phyloP scores from a whole-genome alignment of 2,797 vertebrate species.

The Huso huso region DNA sequence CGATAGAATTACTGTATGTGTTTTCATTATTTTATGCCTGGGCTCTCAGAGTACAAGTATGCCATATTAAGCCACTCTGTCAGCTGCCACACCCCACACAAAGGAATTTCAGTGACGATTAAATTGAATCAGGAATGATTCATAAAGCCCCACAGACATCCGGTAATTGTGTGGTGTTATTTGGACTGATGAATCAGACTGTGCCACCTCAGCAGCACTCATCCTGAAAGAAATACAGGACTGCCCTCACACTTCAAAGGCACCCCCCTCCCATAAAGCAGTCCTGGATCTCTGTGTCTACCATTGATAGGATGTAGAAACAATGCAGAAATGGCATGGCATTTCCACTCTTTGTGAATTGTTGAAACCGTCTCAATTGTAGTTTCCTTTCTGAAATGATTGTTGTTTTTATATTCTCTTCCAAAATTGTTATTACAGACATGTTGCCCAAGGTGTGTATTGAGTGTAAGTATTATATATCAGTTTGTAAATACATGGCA shows the following conservation, averaged over 20 bases:
- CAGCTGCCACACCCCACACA: neutral
- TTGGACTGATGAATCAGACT: neutral
- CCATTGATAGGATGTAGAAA: neutral
- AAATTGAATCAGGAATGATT: neutral
- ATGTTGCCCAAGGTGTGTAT: no score
- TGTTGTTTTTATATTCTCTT: no score
- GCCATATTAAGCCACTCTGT: neutral
- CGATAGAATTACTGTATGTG: neutral
- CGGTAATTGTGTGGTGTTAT: neutral
- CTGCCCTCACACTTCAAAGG: neutral
- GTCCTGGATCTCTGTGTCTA: neutral
- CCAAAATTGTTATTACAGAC: no score
- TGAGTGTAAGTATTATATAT: no score
- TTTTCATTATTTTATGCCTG: neutral
- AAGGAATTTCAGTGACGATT: neutral
- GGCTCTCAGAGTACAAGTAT: neutral
- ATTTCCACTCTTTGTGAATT: constrained; percentile 1
- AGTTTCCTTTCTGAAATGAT: no score
- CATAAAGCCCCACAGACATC: neutral
- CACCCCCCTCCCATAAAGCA: neutral
- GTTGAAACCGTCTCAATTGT: neutral
- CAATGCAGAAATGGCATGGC: neutral
- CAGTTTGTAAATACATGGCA: no score
- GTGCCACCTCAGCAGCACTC: neutral
- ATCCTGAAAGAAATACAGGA: neutral